phyloP scores from a whole-genome alignment of 2,113 vertebrate species.

The Sarotherodon lohbergeri region DNA sequence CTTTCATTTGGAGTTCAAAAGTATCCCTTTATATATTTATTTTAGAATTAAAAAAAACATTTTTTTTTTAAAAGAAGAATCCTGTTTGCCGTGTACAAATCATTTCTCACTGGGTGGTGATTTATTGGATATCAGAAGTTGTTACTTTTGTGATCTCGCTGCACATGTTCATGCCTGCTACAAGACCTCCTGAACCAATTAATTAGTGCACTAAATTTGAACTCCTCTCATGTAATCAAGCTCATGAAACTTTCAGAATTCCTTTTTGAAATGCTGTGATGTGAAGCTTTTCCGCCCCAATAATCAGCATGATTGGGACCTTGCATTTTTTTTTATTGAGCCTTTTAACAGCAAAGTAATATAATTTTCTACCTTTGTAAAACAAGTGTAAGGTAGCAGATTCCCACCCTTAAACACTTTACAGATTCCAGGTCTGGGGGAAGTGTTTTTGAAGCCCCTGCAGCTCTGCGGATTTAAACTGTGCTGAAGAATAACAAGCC shows the following conservation, averaged over 20 bases:
- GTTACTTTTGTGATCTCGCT: not conserved
- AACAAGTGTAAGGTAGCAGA: not conserved
- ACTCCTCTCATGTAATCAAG: not conserved
- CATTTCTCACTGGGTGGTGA: not conserved
- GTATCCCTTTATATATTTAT: not conserved
- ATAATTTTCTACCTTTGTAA: not conserved
- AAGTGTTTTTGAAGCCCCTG: slow-evolving; percentile 41
- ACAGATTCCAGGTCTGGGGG: slow-evolving; percentile 32
- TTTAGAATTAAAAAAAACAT: rapidly evolving
- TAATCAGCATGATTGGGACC: not conserved
- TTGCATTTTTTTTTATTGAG: not conserved
- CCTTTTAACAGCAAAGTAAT: not conserved
- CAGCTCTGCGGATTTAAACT: slow-evolving; percentile 48
- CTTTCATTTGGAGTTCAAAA: not conserved
- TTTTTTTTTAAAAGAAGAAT: not conserved
- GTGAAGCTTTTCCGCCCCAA: not conserved
- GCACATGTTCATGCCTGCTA: not conserved
- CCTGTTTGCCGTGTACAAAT: not conserved
- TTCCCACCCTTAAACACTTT: slow-evolving; percentile 16
- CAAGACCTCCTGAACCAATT: slow-evolving; percentile 16
- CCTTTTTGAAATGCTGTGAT: not conserved
- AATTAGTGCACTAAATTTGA: slow-evolving; percentile 5
- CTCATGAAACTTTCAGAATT: not conserved
- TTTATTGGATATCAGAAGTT: not conserved
- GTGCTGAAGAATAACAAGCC: slow-evolving; percentile 57